Conservation (phyloP, 2,888 invertebrate species). For the Ganaspis brasiliensis region DNA sequence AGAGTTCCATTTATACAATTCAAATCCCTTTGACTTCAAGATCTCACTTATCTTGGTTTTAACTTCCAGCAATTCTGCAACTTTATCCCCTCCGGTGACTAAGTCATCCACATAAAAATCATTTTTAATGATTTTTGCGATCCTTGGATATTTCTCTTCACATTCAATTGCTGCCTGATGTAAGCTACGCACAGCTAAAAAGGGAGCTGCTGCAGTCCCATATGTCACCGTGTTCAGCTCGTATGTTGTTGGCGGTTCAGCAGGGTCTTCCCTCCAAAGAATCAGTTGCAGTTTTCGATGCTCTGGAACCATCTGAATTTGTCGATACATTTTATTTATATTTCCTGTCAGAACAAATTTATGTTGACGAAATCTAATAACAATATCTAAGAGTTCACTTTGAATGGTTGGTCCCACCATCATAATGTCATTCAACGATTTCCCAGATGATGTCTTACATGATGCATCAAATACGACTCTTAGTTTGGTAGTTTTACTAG, state of each 20-base stretch:
- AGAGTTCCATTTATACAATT: too few relatives aligned
- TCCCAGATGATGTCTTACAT: too few relatives aligned
- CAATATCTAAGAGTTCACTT: constrained; percentile 47
- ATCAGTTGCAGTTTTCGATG: constrained; percentile 64
- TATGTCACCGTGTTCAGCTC: too few relatives aligned
- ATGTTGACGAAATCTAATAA: constrained; percentile 54
- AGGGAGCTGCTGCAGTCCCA: too few relatives aligned
- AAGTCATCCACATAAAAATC: too few relatives aligned
- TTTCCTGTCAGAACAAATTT: constrained; percentile 61
- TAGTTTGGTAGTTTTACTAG: too few relatives aligned
- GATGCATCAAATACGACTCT: too few relatives aligned
- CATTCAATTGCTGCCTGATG: constrained; percentile 60
- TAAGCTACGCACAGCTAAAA: constrained; percentile 60
- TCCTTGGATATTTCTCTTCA: constrained; percentile 49
- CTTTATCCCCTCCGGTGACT: too few relatives aligned
- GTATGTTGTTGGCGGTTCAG: constrained; percentile 44
- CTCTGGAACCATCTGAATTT: constrained; percentile 46
- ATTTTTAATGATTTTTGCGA: too few relatives aligned
- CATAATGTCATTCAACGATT: constrained; percentile 64
- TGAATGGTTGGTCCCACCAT: constrained; percentile 64
- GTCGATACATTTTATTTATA: constrained; percentile 69
- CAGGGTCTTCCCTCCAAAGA: constrained; percentile 61
- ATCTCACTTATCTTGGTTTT: too few relatives aligned
- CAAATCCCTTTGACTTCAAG: too few relatives aligned
- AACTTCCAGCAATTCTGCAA: too few relatives aligned